Evolutionary conservation across 2,888 invertebrate genomes (phyloP).

Genomic region (Meiosimyza decipiens): DNA sequence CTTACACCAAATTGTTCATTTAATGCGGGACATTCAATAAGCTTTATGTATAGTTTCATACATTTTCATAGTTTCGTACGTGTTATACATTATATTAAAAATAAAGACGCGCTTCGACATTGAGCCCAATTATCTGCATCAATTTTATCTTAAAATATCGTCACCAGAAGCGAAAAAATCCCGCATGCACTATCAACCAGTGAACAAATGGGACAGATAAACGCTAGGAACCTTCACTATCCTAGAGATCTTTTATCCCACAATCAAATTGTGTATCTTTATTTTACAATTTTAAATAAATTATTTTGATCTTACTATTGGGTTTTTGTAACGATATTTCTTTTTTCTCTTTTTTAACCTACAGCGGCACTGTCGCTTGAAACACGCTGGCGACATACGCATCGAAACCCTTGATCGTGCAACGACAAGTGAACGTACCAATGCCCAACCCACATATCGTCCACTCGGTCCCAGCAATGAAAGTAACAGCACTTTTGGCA

Average conservation of each 20-base stretch:
- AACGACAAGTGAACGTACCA: constrained; percentile 44
- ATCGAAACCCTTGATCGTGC: constrained; percentile 70
- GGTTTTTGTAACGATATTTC: constrained; percentile 22
- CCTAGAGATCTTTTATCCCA: too few species aligned
- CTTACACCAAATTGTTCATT: neutral
- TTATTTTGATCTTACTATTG: neutral
- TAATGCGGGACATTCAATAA: too few species aligned
- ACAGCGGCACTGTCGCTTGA: constrained; percentile 82
- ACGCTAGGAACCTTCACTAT: too few species aligned
- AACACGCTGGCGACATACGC: constrained; percentile 80
- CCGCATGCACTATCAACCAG: too few species aligned
- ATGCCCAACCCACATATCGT: constrained; percentile 59
- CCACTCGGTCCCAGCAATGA: constrained; percentile 59
- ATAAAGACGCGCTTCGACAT: too few species aligned
- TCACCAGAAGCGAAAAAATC: too few species aligned
- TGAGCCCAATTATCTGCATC: too few species aligned
- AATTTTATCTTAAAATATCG: too few species aligned
- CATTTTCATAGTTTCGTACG: too few species aligned
- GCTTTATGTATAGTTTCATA: too few species aligned
- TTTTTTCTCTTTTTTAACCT: constrained; percentile 24
- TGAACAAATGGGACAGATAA: too few species aligned
- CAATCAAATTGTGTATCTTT: neutral
- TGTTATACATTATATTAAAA: too few species aligned
- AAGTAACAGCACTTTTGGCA: constrained; percentile 40
- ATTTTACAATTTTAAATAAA: neutral